phyloP scores from a whole-genome alignment of 2,888 invertebrate genomes.

The Exocentrus adspersus region DNA sequence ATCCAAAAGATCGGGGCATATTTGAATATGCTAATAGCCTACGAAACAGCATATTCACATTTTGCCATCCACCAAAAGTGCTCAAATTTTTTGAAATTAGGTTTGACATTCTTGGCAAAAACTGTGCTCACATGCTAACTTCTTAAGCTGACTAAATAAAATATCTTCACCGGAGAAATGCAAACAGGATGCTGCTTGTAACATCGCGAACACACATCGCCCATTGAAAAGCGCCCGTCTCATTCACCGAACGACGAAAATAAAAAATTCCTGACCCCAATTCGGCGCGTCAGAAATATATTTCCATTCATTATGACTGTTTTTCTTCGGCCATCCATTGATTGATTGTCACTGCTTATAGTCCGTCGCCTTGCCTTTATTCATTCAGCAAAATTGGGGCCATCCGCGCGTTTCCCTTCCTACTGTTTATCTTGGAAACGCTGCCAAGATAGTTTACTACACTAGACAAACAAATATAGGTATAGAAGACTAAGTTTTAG shows the following conservation, averaged over 20 bases:
- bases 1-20: too few species aligned
- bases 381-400: conserved; percentile 29
- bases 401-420: conserved; percentile 11
- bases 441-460: not conserved
- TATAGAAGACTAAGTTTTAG: too few species aligned
- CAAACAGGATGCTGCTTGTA: not conserved
- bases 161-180: not conserved
- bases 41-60: too few species aligned
- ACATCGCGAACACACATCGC: not conserved
- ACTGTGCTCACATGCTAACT: too few species aligned
- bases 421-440: conserved; percentile 13
- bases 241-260: conserved; percentile 23
- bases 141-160: too few species aligned
- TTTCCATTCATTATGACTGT: conserved; percentile 36
- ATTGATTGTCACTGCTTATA: conserved; percentile 10
- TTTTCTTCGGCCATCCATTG: conserved; percentile 28
- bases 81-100: too few species aligned
- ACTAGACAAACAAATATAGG: not conserved
- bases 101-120: too few species aligned
- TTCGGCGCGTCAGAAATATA: conserved; percentile 33
- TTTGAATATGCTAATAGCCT: too few species aligned
- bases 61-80: too few species aligned
- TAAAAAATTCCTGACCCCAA: conserved; percentile 18
- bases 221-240: conserved; percentile 19
- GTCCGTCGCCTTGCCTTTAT: conserved; percentile 14